Evolutionary conservation across 2,113 vertebrate species (phyloP).

Genomic region (Antidorcas marsupialis): DNA sequence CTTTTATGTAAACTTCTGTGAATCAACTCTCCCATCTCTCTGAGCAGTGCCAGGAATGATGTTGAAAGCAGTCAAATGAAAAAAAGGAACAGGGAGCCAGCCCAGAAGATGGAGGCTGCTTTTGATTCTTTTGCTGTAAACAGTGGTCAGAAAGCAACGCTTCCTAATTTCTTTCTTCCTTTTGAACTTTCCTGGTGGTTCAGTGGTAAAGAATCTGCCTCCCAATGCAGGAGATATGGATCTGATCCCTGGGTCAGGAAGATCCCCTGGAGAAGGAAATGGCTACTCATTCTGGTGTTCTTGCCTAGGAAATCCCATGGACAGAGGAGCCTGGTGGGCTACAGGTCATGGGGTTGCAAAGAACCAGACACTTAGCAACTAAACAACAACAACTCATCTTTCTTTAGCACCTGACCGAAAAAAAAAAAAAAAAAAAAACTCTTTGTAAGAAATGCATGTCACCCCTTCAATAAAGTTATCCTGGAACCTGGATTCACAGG

Average conservation of each 20-base stretch:
- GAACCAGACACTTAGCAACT: neutral
- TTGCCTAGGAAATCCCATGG: neutral
- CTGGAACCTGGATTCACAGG: neutral
- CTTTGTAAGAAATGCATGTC: neutral
- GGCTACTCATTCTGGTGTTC: neutral
- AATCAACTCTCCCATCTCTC: neutral
- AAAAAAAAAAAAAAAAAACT: neutral
- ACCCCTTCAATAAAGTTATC: neutral
- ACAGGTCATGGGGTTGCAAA: neutral
- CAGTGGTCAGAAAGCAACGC: neutral
- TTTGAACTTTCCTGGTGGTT: neutral
- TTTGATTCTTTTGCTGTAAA: neutral
- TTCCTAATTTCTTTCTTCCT: neutral
- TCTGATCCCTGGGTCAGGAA: neutral
- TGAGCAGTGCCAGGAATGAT: neutral
- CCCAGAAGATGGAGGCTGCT: neutral
- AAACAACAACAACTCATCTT: neutral
- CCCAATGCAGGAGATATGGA: neutral
- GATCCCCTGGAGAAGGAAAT: neutral
- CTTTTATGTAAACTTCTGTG: conserved; percentile 24
- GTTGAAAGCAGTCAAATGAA: neutral
- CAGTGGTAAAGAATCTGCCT: neutral
- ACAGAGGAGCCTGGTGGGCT: neutral
- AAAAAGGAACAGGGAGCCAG: neutral
- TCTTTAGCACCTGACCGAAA: neutral